Base-by-base conservation (phyloP, 2,888 invertebrate species). In the Drosophila percnosoma region DNA sequence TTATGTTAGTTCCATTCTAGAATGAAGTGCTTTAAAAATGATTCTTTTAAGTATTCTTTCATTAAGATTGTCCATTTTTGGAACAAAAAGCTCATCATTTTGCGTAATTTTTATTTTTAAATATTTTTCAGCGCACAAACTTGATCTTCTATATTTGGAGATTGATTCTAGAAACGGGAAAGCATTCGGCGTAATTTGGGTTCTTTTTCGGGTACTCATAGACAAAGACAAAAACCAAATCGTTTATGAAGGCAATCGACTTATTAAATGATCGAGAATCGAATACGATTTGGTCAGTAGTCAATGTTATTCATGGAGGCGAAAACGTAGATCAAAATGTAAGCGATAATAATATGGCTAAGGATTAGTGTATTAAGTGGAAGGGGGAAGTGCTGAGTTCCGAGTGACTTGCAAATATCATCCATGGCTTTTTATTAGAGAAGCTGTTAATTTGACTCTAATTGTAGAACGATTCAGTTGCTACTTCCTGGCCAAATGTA, bases 401-500 rank as follows among this genome's bases (percentile, higher is more conserved):
- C 45, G 36, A 8, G 29, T 85, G 88, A 88, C 87, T 88, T 60
- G 88, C 69, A 59, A 2, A 45, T 49, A 24, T 75, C 73, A 77
- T 24, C 27, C 18, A 13, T 33, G 24, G 73, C 67, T 81, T 87
- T 80, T 87, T 77, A 76, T 78, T 72, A 59, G 68, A 70, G 72
- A 74, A 88, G 80, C 80, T 88, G 85, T 83, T 88, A 86, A 85
- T 78, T 80, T 83, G 75, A 63, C 52, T 78, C 69, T 86, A 88
- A 86, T 85, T 82, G 80, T 83, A 86, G 88, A 85, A 74, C 73
- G 68, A 83, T 86, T 88, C 68, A 67, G 67, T 18, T 69, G 58
- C 70, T 73, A 85, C 75, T 85, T 85, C 85, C 88, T 88, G 72
- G 79, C 81, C 65, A 63, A 67, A 63, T 54, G 62, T 73, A 67